Percentiles rank a stretch among this genome's conserved stretches.
These are phyloP conservation scores for Nomada flava DNA, from an alignment of 2,888 invertebrate genomes.

Conservation along the genomic window DNA sequence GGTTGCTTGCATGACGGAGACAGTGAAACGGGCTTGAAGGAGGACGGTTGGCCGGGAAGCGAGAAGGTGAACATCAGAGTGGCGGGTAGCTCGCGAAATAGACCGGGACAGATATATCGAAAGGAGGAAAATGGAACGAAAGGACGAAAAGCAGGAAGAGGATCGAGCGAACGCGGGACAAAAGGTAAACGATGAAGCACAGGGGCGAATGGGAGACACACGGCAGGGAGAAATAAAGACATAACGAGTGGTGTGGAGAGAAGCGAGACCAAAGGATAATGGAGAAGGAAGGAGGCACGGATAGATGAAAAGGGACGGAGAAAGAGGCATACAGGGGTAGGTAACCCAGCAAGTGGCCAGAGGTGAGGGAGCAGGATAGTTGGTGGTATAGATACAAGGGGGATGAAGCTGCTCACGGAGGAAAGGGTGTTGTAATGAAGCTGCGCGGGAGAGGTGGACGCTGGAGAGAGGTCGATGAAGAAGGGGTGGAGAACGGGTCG, in stretches of 20 bases:
- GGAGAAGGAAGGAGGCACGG: constrained; percentile 24
- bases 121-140: constrained; percentile 16
- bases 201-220: constrained; percentile 4
- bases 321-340: constrained; percentile 32
- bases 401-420: constrained; percentile 66
- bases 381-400: constrained; percentile 58
- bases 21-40: background rate
- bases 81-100: background rate
- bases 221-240: constrained; percentile 43
- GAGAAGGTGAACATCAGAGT: background rate
- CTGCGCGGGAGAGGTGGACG: constrained; percentile 57
- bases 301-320: constrained; percentile 21
- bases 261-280: constrained; percentile 55
- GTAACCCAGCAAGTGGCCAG: constrained; percentile 69
- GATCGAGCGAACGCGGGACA: constrained; percentile 14
- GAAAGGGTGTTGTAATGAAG: constrained; percentile 78
- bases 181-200: constrained; percentile 19
- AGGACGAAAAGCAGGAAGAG: constrained; percentile 16
- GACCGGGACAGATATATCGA: constrained; percentile 6
- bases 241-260: constrained; percentile 48
- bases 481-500: constrained; percentile 58
- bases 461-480: constrained; percentile 53
- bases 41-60: background rate
- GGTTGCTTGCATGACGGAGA: constrained; percentile 59
- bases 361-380: constrained; percentile 65